These are phyloP conservation scores for Chlorocebus sabaeus DNA, from an alignment of 2,113 vertebrate genomes.

Conservation along the genomic window DNA sequence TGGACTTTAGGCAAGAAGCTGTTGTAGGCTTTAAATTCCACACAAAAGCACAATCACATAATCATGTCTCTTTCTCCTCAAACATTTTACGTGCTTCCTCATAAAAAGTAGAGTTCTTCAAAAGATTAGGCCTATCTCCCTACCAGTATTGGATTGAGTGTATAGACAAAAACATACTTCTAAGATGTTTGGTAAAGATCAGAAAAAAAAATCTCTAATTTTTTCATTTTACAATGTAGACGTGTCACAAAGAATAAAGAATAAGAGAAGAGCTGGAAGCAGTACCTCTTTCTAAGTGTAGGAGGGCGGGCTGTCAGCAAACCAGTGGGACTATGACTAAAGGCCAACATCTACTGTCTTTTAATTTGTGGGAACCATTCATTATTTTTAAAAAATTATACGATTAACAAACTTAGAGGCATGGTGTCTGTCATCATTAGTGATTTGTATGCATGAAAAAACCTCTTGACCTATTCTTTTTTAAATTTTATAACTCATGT, in stretches of 20 bases:
- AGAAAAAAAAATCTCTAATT: background rate
- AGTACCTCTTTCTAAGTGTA: background rate
- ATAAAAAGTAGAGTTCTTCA: background rate
- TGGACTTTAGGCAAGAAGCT: background rate
- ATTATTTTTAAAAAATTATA: background rate
- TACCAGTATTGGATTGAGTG: background rate
- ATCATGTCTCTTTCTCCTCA: background rate
- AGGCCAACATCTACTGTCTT: background rate
- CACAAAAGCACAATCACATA: background rate
- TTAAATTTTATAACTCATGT: constrained; percentile 34
- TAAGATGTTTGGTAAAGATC: background rate
- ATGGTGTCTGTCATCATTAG: constrained; percentile 40
- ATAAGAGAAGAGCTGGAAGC: background rate
- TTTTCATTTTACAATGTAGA: background rate
- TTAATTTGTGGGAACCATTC: background rate
- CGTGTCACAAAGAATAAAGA: background rate
- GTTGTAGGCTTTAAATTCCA: background rate
- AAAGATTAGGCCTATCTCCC: background rate
- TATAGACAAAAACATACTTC: background rate
- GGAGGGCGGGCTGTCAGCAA: background rate
- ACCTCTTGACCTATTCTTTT: constrained; percentile 31
- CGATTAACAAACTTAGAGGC: background rate
- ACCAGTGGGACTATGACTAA: background rate
- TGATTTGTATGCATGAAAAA: constrained; percentile 50
- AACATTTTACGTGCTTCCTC: background rate